Percentiles rank a stretch among this genome's conserved stretches.
These are phyloP conservation scores for Meloidogyne hapla DNA, from an alignment of 1,140 invertebrate genomes.

Conservation along the genomic window DNA sequence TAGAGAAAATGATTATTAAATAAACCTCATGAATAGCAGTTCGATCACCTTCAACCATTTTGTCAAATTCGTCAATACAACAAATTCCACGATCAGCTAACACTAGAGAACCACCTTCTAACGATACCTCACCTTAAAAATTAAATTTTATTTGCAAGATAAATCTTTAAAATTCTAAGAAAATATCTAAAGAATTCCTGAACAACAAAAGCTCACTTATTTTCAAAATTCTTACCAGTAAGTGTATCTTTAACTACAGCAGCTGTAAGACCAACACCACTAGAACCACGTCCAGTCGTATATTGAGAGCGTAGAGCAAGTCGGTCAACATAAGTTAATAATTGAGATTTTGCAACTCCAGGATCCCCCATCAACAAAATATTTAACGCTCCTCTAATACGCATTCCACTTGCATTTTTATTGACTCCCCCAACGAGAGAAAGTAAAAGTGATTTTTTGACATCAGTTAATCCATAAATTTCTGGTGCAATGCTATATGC, in stretches of 20 bases:
- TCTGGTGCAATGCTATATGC: slow-evolving; percentile 92
- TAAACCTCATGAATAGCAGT: slow-evolving; percentile 94
- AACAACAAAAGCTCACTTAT: neutral
- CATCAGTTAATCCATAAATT: slow-evolving; percentile 95
- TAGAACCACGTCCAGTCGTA: slow-evolving; percentile 93
- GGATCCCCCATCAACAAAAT: slow-evolving; percentile 99
- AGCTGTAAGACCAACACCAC: slow-evolving; percentile 94
- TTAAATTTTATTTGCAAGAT: neutral
- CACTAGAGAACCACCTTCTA: slow-evolving; percentile 96
- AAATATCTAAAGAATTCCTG: too few species aligned
- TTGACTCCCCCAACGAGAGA: slow-evolving; percentile 93
- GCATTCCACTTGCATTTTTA: slow-evolving; percentile 75
- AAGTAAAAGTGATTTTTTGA: slow-evolving; percentile 92
- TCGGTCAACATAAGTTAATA: slow-evolving; percentile 89
- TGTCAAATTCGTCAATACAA: slow-evolving; percentile 99
- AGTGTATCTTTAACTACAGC: slow-evolving; percentile 95
- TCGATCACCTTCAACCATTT: slow-evolving; percentile 92
- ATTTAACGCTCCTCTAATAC: slow-evolving; percentile 86
- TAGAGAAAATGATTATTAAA: neutral
- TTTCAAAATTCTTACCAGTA: slow-evolving; percentile 70
- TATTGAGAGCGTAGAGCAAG: slow-evolving; percentile 88
- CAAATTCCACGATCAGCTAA: slow-evolving; percentile 94
- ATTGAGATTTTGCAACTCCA: slow-evolving; percentile 96
- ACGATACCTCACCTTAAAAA: slow-evolving; percentile 78
- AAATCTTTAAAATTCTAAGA: too few species aligned